Evolutionary conservation across 2,888 invertebrate species (phyloP).

Genomic region (Idaea biselata): DNA sequence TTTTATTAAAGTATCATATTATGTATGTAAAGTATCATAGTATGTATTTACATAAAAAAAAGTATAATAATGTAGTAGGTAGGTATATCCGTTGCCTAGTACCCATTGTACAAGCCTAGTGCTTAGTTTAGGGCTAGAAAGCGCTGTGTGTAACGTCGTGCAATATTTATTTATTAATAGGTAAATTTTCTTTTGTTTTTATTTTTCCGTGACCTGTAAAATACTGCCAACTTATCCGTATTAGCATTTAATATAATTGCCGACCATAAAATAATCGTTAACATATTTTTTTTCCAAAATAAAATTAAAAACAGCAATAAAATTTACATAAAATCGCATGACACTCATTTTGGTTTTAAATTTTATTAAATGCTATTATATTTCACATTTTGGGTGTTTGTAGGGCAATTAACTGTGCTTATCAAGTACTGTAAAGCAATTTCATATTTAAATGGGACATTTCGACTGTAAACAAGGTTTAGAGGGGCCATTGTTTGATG

Average conservation of each 20-base stretch:
- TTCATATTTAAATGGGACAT: conserved; percentile 1
- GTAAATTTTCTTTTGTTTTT: not conserved
- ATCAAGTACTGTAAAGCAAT: conserved; percentile 2
- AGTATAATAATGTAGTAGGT: no score
- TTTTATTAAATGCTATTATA: conserved; percentile 1
- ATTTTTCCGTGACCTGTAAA: not conserved
- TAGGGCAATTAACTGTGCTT: conserved; percentile 2
- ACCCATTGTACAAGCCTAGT: no score
- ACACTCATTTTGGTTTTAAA: conserved; percentile 2
- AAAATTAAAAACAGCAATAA: conserved; percentile 1
- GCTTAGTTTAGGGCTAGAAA: no score
- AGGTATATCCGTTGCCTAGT: no score
- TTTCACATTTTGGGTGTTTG: conserved; percentile 3
- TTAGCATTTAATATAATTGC: not conserved
- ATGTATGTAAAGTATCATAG: no score
- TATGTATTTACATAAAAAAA: no score
- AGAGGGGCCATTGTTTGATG: not conserved
- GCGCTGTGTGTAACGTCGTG: no score
- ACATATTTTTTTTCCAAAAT: not conserved
- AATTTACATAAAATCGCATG: conserved; percentile 4
- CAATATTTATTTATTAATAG: no score
- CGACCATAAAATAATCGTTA: not conserved
- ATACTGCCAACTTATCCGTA: not conserved
- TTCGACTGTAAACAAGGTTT: not conserved
- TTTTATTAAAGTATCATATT: no score